phyloP scores from a whole-genome alignment of 2,113 vertebrate species.

The Pachypanchax playfairii region DNA sequence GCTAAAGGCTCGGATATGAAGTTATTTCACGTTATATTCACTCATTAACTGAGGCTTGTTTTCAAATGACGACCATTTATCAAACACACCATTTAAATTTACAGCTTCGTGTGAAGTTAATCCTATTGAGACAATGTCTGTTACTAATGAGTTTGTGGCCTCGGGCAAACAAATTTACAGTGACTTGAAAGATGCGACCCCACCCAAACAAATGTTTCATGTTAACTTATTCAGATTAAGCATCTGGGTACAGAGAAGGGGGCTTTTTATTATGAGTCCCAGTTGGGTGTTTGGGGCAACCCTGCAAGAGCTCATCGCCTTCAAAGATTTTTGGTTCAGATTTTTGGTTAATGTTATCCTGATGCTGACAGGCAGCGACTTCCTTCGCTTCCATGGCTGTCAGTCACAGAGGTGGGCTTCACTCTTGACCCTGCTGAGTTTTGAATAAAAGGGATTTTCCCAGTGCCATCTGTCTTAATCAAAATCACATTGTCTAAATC shows the following conservation, averaged over 20 bases:
- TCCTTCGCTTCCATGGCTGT: slow-evolving; percentile 53
- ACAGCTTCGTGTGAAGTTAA: slow-evolving; percentile 29
- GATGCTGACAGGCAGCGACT: slow-evolving; percentile 32
- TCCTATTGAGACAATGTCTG: slow-evolving; percentile 18
- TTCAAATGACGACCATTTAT: slow-evolving; percentile 41
- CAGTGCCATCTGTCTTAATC: slow-evolving; percentile 58
- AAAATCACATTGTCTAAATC: slow-evolving; percentile 57
- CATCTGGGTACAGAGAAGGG: slow-evolving; percentile 16
- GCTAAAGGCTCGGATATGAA: slow-evolving; percentile 3
- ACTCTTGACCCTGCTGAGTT: slow-evolving; percentile 36
- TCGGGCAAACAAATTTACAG: slow-evolving; percentile 45
- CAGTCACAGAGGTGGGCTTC: slow-evolving; percentile 60
- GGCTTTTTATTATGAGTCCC: slow-evolving; percentile 27
- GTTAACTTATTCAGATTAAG: slow-evolving; percentile 40
- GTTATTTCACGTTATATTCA: slow-evolving; percentile 14
- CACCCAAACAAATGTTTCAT: slow-evolving; percentile 53
- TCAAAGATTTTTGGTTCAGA: slow-evolving; percentile 40
- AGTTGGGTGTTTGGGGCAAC: slow-evolving; percentile 26
- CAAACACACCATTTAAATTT: slow-evolving; percentile 31
- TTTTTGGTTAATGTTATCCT: slow-evolving; percentile 49
- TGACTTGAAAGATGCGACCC: slow-evolving; percentile 39
- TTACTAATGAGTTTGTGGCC: slow-evolving; percentile 45
- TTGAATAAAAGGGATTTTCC: slow-evolving; percentile 50
- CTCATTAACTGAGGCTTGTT: background rate
- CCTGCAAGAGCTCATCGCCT: slow-evolving; percentile 4